Evolutionary conservation across 2,797 vertebrate genomes (phyloP).

Genomic region (Cirrhinus mrigala): DNA sequence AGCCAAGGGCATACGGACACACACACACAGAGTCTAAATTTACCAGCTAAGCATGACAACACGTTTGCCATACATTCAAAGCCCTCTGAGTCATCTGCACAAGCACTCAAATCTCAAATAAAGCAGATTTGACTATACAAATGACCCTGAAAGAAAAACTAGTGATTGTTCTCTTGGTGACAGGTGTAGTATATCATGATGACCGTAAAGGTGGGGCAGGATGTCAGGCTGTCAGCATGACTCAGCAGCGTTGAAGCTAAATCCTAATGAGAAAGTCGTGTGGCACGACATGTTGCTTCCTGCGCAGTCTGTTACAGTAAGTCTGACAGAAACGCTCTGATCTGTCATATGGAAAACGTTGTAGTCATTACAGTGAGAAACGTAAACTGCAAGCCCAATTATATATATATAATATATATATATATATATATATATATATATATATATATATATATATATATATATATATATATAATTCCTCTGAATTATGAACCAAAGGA

Average conservation of each 20-base stretch:
- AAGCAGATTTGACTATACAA: slow-evolving; percentile 6
- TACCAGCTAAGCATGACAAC: slow-evolving; percentile 14
- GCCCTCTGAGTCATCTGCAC: not conserved
- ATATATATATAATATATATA: slow-evolving; percentile 14
- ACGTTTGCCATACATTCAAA: slow-evolving; percentile 10
- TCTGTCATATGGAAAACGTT: not conserved
- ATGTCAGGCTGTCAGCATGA: slow-evolving; percentile 9
- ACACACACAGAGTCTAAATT: slow-evolving; percentile 30
- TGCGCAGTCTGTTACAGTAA: not conserved
- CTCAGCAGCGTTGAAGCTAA: slow-evolving; percentile 23
- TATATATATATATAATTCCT: not conserved
- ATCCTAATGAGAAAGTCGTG: not conserved
- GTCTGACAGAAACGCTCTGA: not conserved
- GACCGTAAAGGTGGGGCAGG: not conserved
- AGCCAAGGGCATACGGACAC: slow-evolving; percentile 36
- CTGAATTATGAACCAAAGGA: not conserved
- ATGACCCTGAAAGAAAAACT: not conserved
- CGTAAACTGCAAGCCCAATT: not conserved
- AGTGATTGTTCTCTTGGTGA: not conserved
- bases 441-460: too few relatives aligned
- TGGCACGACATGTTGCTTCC: not conserved
- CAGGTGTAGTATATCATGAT: slow-evolving; percentile 5
- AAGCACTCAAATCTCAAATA: not conserved
- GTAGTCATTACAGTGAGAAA: not conserved
- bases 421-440: too few relatives aligned